These are phyloP conservation scores for Autographa gamma DNA, from an alignment of 2,888 invertebrate species.

Conservation along the genomic window DNA sequence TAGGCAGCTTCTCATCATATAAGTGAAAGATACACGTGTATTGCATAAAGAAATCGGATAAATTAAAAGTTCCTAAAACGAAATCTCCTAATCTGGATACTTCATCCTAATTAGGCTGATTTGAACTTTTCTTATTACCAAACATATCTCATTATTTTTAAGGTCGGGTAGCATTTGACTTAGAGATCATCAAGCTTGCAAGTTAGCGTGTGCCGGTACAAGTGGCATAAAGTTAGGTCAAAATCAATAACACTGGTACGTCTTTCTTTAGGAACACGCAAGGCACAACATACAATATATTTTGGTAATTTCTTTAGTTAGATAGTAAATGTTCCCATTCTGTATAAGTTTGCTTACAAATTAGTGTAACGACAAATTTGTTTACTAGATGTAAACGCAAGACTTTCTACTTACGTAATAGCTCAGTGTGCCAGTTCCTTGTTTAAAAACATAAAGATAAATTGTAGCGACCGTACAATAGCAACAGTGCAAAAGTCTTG, in stretches of 20 bases:
- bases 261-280: background rate
- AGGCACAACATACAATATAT: background rate
- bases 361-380: slow-evolving; percentile 21
- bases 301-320: background rate
- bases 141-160: background rate
- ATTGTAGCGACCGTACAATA: slow-evolving; percentile 23
- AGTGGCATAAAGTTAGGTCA: slow-evolving; percentile 5
- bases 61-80: background rate
- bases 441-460: slow-evolving; percentile 27
- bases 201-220: background rate
- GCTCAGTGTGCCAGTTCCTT: slow-evolving; percentile 20
- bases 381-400: slow-evolving; percentile 14
- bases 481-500: slow-evolving; percentile 26
- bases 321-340: background rate
- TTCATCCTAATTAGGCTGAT: background rate
- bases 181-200: background rate
- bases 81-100: background rate
- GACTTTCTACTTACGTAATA: slow-evolving; percentile 31
- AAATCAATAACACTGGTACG: background rate
- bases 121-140: background rate
- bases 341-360: background rate
- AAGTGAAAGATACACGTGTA: background rate
- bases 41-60: background rate
- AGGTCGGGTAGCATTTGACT: background rate
- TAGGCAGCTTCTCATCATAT: background rate